A percentile compares a stretch with the other conserved stretches of the same genome.
phyloP scores from a whole-genome alignment of 2,888 invertebrate species.

The Euzophera pinguis region DNA sequence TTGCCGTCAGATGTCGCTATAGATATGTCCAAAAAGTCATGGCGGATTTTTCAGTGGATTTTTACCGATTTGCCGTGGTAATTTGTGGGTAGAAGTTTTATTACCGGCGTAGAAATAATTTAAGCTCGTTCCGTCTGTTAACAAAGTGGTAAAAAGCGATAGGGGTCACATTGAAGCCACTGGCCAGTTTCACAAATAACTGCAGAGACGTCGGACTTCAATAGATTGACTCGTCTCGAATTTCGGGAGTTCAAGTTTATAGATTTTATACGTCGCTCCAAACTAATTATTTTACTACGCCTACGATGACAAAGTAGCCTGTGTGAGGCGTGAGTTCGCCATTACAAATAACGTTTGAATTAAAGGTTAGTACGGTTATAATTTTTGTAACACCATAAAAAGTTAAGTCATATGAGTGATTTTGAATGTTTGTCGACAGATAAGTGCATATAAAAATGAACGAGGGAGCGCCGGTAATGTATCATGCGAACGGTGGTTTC shows the following conservation, averaged over 20 bases:
- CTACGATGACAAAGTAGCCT: constrained; percentile 67
- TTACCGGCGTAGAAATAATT: constrained; percentile 62
- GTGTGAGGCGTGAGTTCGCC: constrained; percentile 41
- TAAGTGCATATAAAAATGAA: constrained; percentile 41
- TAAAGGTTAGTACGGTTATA: constrained; percentile 53
- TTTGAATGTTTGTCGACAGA: constrained; percentile 38
- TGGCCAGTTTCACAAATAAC: constrained; percentile 44
- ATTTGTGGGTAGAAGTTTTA: constrained; percentile 74
- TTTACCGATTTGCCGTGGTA: constrained; percentile 60
- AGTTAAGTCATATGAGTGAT: constrained; percentile 29
- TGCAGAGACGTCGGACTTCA: constrained; percentile 48
- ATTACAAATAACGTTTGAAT: constrained; percentile 44
- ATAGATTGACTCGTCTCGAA: constrained; percentile 70
- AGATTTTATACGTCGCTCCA: constrained; percentile 57
- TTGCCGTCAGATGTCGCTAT: constrained; percentile 69
- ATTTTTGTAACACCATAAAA: constrained; percentile 22
- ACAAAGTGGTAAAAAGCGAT: constrained; percentile 56
- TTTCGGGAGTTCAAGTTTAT: constrained; percentile 63
- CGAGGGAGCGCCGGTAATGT: constrained; percentile 66
- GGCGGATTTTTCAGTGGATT: constrained; percentile 72
- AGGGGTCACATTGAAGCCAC: constrained; percentile 45
- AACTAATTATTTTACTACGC: constrained; percentile 53
- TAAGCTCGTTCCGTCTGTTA: constrained; percentile 53
- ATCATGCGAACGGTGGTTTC: constrained; percentile 55
- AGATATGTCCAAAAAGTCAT: constrained; percentile 67